Evolutionary conservation across 2,888 invertebrate genomes (phyloP), one percentile per base, ranked within the genome.

Genomic region (Iselma pallidipennis): DNA sequence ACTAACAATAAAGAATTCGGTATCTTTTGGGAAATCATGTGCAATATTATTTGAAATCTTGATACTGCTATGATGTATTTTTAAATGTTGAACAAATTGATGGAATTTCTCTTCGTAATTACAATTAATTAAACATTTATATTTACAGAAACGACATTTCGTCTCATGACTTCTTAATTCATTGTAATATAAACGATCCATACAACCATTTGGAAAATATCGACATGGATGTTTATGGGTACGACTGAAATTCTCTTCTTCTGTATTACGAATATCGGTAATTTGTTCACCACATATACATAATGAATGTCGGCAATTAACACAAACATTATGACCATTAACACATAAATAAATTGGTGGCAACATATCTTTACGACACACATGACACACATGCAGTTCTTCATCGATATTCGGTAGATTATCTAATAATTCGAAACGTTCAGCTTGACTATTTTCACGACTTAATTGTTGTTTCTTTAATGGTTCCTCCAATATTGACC

Each of bases 331-430:
- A 51, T 76, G 75, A 4, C 66, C 70, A 12, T 68, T 66, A 16
- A 49, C 52, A 55, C 76, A 77, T 1, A 75, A 29, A 54, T 70
- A 76, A 54, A 76, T 75, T 10, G 76, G 77, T 6, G 75, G 71
- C 19, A 70, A 49, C 55, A 77, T 66, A 25, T 66, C 64, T 3
- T 65, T 62, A 54, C 76, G 76, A 29, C 69, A 69, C 16, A 68
- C 51, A 53, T 75, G 77, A 49, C 65, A 62, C 10, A 65, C 10
- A 49, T 64, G 50, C 7, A 57, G 25, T 54, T 66, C 67, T 45
- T 58, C 60, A 1, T 28, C 59, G 51, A 55, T 70, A 29, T 52
- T 33, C 1, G 48, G 52, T 1, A 50, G 19, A 4, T 28, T 10
- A 1, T 55, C 26, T 9, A 14, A 21, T 14, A 55, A 51, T n/a